phyloP scores from a whole-genome alignment of 2,797 vertebrate genomes.

The Lophotriccus pileatus region DNA sequence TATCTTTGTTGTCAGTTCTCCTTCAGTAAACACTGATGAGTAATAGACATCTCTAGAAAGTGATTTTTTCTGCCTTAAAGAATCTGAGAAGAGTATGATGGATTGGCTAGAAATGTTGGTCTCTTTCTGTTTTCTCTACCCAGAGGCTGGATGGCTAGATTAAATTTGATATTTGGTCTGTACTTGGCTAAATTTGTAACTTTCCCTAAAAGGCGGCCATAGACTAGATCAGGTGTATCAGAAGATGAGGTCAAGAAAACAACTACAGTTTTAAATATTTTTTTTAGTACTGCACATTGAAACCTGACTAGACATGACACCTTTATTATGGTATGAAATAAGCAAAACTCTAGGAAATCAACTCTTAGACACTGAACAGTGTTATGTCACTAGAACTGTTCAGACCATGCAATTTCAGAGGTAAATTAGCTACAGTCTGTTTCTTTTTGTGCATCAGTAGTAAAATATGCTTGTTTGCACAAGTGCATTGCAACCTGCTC shows the following conservation, averaged over 20 bases:
- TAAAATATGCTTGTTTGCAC: not conserved
- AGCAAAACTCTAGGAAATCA: not conserved
- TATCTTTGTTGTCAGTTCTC: not conserved
- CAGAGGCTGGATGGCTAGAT: not conserved
- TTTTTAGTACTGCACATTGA: not conserved
- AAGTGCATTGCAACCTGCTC: not conserved
- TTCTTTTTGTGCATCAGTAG: not conserved
- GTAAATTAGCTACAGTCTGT: not conserved
- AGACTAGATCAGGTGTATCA: not conserved
- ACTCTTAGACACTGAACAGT: not conserved
- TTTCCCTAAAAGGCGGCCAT: not conserved
- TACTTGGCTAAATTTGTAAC: not conserved
- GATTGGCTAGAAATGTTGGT: not conserved
- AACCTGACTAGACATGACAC: not conserved
- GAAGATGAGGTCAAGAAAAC: not conserved
- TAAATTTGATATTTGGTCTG: not conserved
- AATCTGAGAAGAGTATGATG: not conserved
- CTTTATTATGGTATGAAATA: not conserved
- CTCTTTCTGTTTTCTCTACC: not conserved
- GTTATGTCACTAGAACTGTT: not conserved
- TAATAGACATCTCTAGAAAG: not conserved
- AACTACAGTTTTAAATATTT: not conserved
- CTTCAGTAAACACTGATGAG: not conserved
- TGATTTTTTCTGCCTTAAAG: not conserved
- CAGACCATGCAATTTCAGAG: not conserved